Conservation (phyloP, 2,113 vertebrate species). For the Cebidichthys violaceus region DNA sequence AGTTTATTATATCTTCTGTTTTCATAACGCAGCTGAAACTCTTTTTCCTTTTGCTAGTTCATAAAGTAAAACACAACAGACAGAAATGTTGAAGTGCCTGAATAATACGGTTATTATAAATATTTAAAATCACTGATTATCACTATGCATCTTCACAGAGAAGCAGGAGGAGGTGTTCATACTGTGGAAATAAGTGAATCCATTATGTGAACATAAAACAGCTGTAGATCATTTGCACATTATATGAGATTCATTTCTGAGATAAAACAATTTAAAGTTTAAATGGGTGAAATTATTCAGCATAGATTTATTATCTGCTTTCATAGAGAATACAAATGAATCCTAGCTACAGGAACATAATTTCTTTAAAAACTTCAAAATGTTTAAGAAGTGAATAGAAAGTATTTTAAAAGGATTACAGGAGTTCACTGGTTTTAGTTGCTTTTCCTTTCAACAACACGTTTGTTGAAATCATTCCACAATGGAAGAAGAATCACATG, state of each 20-base stretch:
- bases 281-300: neutral
- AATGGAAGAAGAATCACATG: neutral
- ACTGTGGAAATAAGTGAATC: conserved; percentile 10
- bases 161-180: neutral
- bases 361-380: neutral
- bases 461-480: conserved; percentile 9
- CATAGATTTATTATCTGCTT: conserved; percentile 18
- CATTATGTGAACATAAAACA: neutral
- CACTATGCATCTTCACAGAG: neutral
- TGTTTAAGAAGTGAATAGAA: neutral
- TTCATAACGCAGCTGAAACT: conserved; percentile 2
- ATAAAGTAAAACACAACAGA: neutral
- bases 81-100: neutral
- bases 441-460: conserved; percentile 7
- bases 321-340: neutral
- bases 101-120: neutral
- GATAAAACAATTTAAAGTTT: conserved; percentile 2
- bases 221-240: neutral
- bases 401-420: neutral
- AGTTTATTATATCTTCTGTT: conserved; percentile 7
- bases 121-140: neutral
- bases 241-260: neutral
- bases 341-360: neutral
- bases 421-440: neutral
- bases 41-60: neutral